phyloP scores from a whole-genome alignment of 1,140 invertebrate genomes.

The Tetramorium parvispinum region DNA sequence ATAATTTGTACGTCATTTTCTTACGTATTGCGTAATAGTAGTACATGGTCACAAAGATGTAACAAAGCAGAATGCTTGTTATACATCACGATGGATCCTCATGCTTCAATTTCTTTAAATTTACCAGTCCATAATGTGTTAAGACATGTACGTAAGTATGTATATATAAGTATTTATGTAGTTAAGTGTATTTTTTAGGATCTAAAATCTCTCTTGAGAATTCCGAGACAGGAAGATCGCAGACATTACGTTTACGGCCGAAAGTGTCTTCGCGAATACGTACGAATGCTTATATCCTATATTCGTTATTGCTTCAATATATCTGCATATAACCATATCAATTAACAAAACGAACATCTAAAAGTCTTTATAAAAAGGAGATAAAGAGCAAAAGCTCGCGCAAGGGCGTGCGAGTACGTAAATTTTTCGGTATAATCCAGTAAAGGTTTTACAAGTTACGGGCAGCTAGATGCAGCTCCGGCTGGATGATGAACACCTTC shows the following conservation, averaged over 20 bases:
- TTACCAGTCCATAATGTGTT: background rate
- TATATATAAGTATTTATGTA: conserved; percentile 12
- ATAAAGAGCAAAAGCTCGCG: background rate
- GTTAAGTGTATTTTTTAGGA: conserved; percentile 51
- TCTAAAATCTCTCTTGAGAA: conserved; percentile 1
- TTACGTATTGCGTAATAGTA: background rate
- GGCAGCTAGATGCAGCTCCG: conserved; percentile 78
- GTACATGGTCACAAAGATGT: background rate
- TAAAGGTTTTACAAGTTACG: conserved; percentile 36
- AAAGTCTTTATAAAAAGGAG: conserved; percentile 40
- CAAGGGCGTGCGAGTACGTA: background rate
- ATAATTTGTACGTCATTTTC: background rate
- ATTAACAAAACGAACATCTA: conserved; percentile 1
- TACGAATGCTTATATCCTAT: conserved; percentile 15
- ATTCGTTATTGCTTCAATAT: conserved; percentile 42
- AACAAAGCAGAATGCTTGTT: background rate
- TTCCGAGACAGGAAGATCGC: background rate
- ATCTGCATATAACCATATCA: conserved; percentile 29
- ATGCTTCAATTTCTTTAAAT: background rate
- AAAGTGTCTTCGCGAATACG: conserved; percentile 20
- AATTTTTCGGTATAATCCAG: background rate
- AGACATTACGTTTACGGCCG: background rate
- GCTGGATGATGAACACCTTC: conserved; percentile 82
- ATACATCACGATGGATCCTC: background rate
- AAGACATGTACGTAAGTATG: conserved; percentile 1